phyloP scores from a whole-genome alignment of 2,888 invertebrate species.

The Cheilosia pagana region DNA sequence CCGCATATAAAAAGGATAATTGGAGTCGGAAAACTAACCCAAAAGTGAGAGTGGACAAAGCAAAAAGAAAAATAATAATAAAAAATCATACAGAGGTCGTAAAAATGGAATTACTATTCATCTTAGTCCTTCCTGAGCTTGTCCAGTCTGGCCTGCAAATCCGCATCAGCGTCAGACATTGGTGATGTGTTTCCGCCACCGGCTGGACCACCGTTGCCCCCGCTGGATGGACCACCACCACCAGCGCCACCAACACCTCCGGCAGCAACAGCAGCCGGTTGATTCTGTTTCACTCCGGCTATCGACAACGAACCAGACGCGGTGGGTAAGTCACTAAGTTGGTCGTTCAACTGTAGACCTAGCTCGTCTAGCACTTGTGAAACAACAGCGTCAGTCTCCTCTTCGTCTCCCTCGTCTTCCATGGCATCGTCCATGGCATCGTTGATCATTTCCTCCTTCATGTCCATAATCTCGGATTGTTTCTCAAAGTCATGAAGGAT shows the following conservation, averaged over 20 bases:
- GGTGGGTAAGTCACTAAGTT: conserved; percentile 93
- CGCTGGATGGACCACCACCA: conserved; percentile 83
- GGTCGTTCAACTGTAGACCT: conserved; percentile 96
- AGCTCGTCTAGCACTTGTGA: conserved; percentile 98
- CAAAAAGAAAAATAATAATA: conserved; percentile 29
- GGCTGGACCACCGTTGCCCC: conserved; percentile 82
- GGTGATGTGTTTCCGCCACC: conserved; percentile 84
- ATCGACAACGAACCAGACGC: conserved; percentile 86
- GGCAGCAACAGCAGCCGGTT: conserved; percentile 85
- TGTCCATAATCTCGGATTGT: conserved; percentile 99
- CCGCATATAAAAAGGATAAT: conserved; percentile 48
- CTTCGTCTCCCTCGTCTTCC: conserved; percentile 99
- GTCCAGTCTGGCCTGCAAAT: conserved; percentile 97
- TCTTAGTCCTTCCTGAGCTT: conserved; percentile 93
- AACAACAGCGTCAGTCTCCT: conserved; percentile 98
- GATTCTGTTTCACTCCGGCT: conserved; percentile 86
- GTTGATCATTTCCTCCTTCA: conserved; percentile 99
- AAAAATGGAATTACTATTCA: conserved; percentile 36
- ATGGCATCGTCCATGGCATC: conserved; percentile 99
- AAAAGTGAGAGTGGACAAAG: conserved; percentile 20
- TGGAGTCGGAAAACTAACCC: conserved; percentile 13
- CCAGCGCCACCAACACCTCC: conserved; percentile 82
- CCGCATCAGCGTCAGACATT: conserved; percentile 95
- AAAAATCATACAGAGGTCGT: conserved; percentile 30
- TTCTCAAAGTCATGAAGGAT: conserved; percentile 99